Conservation (phyloP, 2,113 vertebrate species). For the Choloepus hoffmanni region DNA sequence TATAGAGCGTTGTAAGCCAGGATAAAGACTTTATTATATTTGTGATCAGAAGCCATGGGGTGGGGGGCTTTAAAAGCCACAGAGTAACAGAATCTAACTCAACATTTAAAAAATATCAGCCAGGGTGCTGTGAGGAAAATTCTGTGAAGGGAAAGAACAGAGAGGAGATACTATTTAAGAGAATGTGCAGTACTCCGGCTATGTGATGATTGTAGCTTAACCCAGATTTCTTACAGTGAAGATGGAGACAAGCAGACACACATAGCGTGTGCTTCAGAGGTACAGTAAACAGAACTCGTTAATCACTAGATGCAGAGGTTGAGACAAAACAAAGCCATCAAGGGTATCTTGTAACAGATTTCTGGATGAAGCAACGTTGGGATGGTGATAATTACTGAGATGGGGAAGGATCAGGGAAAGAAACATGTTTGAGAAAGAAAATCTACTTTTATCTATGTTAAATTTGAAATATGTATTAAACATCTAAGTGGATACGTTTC, state of each 20-base stretch:
- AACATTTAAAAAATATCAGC: background rate
- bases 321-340: background rate
- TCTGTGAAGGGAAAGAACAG: fast-evolving
- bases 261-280: fast-evolving
- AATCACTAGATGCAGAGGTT: fast-evolving
- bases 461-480: background rate
- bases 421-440: background rate
- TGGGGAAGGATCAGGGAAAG: background rate
- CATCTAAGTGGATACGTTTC: fast-evolving
- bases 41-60: too few species aligned
- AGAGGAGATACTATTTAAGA: background rate
- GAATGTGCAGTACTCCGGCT: fast-evolving
- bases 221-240: background rate
- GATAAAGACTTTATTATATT: fast-evolving
- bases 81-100: too few species aligned
- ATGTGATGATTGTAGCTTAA: fast-evolving
- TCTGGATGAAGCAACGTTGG: background rate
- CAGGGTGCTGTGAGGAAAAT: background rate
- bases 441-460: background rate
- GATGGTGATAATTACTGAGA: background rate
- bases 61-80: background rate
- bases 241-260: fast-evolving
- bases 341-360: background rate
- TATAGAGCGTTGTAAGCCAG: background rate
- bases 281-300: fast-evolving